Evolutionary conservation across 2,113 vertebrate species (phyloP).

Genomic region (Microtus richardsoni): DNA sequence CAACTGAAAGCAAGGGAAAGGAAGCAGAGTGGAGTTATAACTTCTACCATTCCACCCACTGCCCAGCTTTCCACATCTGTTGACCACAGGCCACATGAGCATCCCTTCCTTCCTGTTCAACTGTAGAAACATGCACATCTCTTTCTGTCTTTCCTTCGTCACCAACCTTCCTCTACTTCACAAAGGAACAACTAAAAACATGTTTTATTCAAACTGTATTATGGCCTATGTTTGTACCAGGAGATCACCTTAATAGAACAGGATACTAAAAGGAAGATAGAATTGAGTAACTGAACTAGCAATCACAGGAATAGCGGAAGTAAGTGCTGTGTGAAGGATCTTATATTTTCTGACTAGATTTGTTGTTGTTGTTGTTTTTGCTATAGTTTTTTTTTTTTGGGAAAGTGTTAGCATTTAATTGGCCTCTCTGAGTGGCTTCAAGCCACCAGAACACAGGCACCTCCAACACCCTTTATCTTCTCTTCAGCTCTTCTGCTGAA

Average conservation of each 20-base stretch:
- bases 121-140: neutral
- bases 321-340: neutral
- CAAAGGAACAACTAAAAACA: neutral
- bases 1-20: neutral
- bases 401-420: no score
- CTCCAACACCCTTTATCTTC: no score
- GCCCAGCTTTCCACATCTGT: neutral
- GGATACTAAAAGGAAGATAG: neutral
- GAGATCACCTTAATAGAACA: neutral
- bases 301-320: neutral
- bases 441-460: no score
- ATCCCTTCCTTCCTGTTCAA: no score
- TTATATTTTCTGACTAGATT: neutral
- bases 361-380: neutral
- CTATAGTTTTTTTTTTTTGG: neutral
- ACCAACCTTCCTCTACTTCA: neutral
- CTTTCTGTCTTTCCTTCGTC: neutral
- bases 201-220: neutral
- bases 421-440: no score
- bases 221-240: neutral
- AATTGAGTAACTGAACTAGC: neutral
- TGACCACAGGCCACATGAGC: rapidly evolving
- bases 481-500: no score
- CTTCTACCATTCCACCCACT: no score
- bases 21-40: no score